Percentiles rank a stretch among this genome's conserved stretches.
Conservation (phyloP, 2,797 vertebrate genomes). For the Gambusia yucatana region DNA sequence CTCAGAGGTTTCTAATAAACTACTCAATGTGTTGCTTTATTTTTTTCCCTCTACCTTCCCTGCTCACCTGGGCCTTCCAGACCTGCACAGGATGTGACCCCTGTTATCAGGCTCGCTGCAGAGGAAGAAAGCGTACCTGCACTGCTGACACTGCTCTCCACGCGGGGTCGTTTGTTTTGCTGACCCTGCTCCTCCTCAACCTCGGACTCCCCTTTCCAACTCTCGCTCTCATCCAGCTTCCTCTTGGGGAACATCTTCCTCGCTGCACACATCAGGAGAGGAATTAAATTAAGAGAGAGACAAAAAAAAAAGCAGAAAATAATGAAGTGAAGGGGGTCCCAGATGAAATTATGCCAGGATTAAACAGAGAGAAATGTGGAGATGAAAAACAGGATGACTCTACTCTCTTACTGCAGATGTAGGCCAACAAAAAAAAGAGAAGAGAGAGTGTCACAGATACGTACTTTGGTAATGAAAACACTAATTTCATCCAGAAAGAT, state of each 20-base stretch:
- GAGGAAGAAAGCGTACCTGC: constrained; percentile 61
- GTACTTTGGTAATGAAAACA: constrained; percentile 69
- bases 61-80: neutral
- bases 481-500: constrained; percentile 64
- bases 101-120: constrained; percentile 1
- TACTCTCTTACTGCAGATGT: constrained; percentile 49
- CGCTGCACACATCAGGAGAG: constrained; percentile 71
- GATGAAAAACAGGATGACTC: constrained; percentile 48
- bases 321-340: constrained; percentile 29
- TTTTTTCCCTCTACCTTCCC: constrained; percentile 4
- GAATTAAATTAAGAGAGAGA: constrained; percentile 27
- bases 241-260: constrained; percentile 90
- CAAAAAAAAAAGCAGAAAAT: neutral
- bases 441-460: constrained; percentile 28
- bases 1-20: neutral
- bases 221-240: constrained; percentile 76
- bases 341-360: constrained; percentile 46
- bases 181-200: constrained; percentile 56
- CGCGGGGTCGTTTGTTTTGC: constrained; percentile 59
- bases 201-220: constrained; percentile 58
- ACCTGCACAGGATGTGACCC: neutral
- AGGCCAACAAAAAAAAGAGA: constrained; percentile 34
- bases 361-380: constrained; percentile 44
- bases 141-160: constrained; percentile 38
- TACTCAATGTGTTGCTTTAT: neutral